Percentiles rank a stretch among this genome's conserved stretches.
Evolutionary conservation across 2,888 invertebrate species (phyloP).

Genomic region (Fragum whitleyi): DNA sequence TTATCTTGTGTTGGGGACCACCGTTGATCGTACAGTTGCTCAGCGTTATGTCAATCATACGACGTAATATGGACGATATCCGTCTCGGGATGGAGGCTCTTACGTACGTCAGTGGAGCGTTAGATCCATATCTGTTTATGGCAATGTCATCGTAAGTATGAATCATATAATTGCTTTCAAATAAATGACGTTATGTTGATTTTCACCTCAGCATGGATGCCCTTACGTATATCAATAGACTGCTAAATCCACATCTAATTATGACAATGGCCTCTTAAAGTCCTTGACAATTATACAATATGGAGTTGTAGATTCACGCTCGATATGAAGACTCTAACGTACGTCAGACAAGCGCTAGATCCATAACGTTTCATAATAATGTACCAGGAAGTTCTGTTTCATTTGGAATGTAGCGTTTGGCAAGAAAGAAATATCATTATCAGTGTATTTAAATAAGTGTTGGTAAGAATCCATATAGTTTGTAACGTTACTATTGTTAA

Average conservation of each 20-base stretch:
- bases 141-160: constrained; percentile 68
- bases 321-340: too few species aligned
- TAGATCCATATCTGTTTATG: constrained; percentile 68
- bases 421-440: too few species aligned
- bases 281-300: too few species aligned
- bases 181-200: too few species aligned
- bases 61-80: constrained; percentile 26
- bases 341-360: too few species aligned
- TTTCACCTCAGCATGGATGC: not conserved
- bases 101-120: constrained; percentile 62
- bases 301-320: too few species aligned
- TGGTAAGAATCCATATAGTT: too few species aligned
- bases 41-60: constrained; percentile 27
- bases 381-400: too few species aligned
- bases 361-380: too few species aligned
- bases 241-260: not conserved
- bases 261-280: not conserved
- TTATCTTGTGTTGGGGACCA: constrained; percentile 65
- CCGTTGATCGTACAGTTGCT: constrained; percentile 55
- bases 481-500: too few species aligned
- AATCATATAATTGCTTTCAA: not conserved
- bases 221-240: not conserved
- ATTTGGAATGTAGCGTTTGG: too few species aligned
- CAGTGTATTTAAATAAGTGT: too few species aligned
- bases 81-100: constrained; percentile 45